Conservation (phyloP, 2,888 invertebrate species). For the Sinohyriopsis cumingii region DNA sequence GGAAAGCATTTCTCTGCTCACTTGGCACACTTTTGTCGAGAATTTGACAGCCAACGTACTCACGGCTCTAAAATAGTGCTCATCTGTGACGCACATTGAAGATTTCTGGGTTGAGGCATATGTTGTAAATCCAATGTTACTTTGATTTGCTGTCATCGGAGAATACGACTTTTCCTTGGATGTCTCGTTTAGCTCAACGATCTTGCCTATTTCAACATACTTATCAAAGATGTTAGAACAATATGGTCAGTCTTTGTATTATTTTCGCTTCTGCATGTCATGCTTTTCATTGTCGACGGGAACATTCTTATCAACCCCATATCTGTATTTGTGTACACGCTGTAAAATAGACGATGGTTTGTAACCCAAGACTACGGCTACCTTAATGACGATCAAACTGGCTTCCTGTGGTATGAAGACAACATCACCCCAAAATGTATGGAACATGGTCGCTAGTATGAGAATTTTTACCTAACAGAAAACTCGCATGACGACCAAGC, state of each 20-base stretch:
- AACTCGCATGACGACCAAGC: no score
- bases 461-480: no score
- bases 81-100: constrained; percentile 8
- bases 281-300: constrained; percentile 3
- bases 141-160: neutral
- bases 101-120: constrained; percentile 4
- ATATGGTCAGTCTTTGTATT: neutral
- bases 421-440: constrained; percentile 7
- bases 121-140: neutral
- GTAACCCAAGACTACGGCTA: constrained; percentile 20
- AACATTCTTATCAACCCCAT: constrained; percentile 2
- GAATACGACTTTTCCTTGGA: neutral
- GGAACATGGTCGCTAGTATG: no score
- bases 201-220: constrained; percentile 3
- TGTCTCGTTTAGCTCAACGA: constrained; percentile 3
- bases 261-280: neutral
- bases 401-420: constrained; percentile 17
- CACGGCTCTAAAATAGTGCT: constrained; percentile 1
- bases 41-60: no score
- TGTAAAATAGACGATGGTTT: constrained; percentile 5
- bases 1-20: no score
- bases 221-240: constrained; percentile 4
- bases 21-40: no score
- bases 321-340: constrained; percentile 15
- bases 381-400: constrained; percentile 20